Conservation (phyloP, 1,140 invertebrate genomes). For the Plutomurus gul region DNA sequence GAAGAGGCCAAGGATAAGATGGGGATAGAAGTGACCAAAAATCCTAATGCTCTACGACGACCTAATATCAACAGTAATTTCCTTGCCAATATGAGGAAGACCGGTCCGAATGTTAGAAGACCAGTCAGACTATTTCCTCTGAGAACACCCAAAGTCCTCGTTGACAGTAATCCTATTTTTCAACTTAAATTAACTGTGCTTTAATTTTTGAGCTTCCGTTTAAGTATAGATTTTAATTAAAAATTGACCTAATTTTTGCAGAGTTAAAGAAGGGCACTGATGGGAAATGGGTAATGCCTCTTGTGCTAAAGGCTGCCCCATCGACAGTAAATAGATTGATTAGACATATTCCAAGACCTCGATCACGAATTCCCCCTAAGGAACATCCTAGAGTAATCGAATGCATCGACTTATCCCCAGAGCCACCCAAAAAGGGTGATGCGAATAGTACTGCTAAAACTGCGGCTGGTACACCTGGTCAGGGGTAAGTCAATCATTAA, state of each 20-base stretch:
- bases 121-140: neutral
- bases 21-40: neutral
- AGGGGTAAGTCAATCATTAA: too few relatives aligned
- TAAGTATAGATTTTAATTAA: neutral
- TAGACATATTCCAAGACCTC: neutral
- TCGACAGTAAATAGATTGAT: neutral
- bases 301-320: too few relatives aligned
- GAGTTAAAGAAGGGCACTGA: neutral
- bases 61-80: neutral
- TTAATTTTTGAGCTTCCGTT: neutral
- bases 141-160: neutral
- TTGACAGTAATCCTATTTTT: neutral
- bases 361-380: neutral
- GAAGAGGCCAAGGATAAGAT: neutral
- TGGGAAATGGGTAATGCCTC: neutral
- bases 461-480: too few relatives aligned
- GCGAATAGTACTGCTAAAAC: too few relatives aligned
- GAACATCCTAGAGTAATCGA: too few relatives aligned
- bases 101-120: neutral
- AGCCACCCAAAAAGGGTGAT: too few relatives aligned
- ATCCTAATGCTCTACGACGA: too few relatives aligned
- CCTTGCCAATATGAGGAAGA: neutral
- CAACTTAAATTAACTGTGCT: neutral
- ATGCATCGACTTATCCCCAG: too few relatives aligned
- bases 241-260: neutral